Conservation (phyloP, 2,888 invertebrate genomes). For the Meta bourneti region DNA sequence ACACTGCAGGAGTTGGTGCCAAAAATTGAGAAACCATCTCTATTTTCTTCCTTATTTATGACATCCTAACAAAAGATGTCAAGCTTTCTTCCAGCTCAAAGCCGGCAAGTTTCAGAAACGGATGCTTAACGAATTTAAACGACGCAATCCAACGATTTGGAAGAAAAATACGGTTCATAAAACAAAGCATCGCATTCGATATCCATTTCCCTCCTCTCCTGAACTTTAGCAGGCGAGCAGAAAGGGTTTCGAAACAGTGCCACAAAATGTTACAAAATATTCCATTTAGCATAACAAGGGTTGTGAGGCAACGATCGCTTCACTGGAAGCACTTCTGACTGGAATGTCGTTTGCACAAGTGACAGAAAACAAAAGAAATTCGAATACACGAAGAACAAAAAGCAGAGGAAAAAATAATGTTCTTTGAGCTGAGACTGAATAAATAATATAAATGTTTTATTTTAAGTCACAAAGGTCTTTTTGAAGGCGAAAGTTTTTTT, state of each 20-base stretch:
- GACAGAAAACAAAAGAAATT: conserved; percentile 5
- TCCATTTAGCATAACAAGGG: conserved; percentile 47
- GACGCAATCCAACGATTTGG: not conserved
- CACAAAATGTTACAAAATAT: conserved; percentile 53
- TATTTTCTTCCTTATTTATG: too few species aligned
- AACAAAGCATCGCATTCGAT: conserved; percentile 10
- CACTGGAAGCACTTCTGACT: conserved; percentile 1
- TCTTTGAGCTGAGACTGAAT: not conserved
- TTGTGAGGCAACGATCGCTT: conserved; percentile 49
- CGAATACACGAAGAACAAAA: not conserved
- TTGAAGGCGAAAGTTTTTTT: not conserved
- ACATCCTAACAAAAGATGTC: too few species aligned
- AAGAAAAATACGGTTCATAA: not conserved
- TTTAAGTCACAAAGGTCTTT: conserved; percentile 13
- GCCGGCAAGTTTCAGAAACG: not conserved
- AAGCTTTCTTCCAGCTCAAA: not conserved
- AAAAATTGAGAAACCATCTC: too few species aligned
- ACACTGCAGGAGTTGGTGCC: too few species aligned
- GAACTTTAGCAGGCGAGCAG: conserved; percentile 20
- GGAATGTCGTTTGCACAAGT: conserved; percentile 16
- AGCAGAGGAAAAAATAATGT: not conserved
- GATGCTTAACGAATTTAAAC: not conserved
- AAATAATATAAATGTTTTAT: not conserved
- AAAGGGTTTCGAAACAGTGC: conserved; percentile 37
- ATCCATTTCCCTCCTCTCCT: not conserved